These are phyloP conservation scores for Dynastes hyllus DNA, from an alignment of 2,888 invertebrate genomes.

Conservation along the genomic window DNA sequence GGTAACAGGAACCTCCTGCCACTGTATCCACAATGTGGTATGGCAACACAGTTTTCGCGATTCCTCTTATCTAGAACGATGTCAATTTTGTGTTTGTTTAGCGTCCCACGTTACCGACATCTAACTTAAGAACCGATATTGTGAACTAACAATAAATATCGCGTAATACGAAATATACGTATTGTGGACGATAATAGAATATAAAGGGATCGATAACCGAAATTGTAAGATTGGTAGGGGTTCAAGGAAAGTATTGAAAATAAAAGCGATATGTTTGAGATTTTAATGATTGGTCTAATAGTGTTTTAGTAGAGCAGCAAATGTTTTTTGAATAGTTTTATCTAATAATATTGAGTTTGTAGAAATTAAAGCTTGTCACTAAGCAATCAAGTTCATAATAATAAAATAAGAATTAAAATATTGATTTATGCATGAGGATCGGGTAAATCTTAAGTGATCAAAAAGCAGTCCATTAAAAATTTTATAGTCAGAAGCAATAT, in stretches of 20 bases:
- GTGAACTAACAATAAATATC: constrained; percentile 6
- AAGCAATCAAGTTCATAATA: too few relatives aligned
- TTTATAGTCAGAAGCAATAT: too few relatives aligned
- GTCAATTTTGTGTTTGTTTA: constrained; percentile 21
- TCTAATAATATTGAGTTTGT: too few relatives aligned
- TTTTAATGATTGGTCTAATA: too few relatives aligned
- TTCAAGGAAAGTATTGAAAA: neutral
- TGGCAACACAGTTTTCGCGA: constrained; percentile 21
- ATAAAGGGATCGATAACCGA: neutral
- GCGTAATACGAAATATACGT: neutral
- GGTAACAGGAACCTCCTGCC: constrained; percentile 27
- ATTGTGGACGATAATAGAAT: neutral
- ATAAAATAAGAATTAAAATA: too few relatives aligned
- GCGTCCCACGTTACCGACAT: neutral
- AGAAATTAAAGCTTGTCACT: too few relatives aligned
- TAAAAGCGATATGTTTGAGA: neutral
- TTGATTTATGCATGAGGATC: too few relatives aligned
- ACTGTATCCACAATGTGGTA: neutral
- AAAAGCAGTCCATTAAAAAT: too few relatives aligned
- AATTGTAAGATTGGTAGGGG: neutral
- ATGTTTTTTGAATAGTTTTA: too few relatives aligned
- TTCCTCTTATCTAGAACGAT: constrained; percentile 23
- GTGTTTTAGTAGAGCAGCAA: too few relatives aligned
- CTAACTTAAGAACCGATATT: constrained; percentile 16
- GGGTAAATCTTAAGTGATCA: too few relatives aligned